Evolutionary conservation across 2,888 invertebrate species (phyloP).

Genomic region (Cabera pusaria): DNA sequence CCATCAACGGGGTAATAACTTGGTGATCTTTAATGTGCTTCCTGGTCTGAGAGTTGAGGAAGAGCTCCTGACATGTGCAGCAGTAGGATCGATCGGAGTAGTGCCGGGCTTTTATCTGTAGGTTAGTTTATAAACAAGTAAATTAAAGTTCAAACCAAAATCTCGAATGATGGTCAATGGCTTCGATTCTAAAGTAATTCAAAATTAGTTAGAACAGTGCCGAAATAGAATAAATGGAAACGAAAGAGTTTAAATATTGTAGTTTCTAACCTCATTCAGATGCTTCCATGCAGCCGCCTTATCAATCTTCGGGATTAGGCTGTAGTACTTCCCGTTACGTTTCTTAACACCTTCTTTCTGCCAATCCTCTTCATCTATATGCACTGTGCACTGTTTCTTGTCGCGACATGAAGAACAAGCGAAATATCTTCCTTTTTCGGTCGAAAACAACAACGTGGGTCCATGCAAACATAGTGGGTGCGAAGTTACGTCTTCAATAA

Average conservation of each 20-base stretch:
- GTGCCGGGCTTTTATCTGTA: slow-evolving; percentile 67
- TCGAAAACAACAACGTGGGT: slow-evolving; percentile 88
- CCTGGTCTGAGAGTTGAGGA: slow-evolving; percentile 54
- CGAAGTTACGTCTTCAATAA: slow-evolving; percentile 79
- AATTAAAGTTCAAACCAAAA: no score
- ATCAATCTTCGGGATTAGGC: slow-evolving; percentile 72
- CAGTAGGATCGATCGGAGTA: slow-evolving; percentile 84
- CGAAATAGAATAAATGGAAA: no score
- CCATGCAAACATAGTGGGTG: slow-evolving; percentile 91
- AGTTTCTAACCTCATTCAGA: slow-evolving; percentile 75
- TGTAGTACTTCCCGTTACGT: slow-evolving; percentile 71
- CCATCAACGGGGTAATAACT: slow-evolving; percentile 75
- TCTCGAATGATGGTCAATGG: no score
- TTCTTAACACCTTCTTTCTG: slow-evolving; percentile 70
- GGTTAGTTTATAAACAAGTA: no score
- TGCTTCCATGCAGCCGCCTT: slow-evolving; percentile 78
- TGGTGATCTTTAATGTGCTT: slow-evolving; percentile 84
- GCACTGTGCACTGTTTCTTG: slow-evolving; percentile 89
- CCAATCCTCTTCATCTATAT: slow-evolving; percentile 82
- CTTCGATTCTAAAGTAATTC: no score
- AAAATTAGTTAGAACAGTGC: no score
- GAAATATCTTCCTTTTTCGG: slow-evolving; percentile 85
- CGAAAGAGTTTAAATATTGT: no score
- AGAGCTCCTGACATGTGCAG: slow-evolving; percentile 84
- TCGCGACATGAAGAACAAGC: slow-evolving; percentile 94